Evolutionary conservation across 1,140 invertebrate genomes (phyloP).

Genomic region (Luehdorfia chinensis): DNA sequence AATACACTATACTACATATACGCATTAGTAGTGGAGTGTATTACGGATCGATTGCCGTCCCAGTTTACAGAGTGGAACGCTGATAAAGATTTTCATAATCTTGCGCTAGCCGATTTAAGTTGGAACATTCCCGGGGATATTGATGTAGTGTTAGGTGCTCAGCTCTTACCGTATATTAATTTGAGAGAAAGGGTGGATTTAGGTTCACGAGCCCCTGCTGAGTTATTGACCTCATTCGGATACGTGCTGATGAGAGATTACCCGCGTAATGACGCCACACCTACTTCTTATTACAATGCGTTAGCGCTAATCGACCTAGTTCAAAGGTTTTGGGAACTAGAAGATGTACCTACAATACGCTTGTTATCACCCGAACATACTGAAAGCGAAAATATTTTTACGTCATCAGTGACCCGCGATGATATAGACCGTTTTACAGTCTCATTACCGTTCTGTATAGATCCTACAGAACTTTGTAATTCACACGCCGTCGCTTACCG

Average conservation of each 20-base stretch:
- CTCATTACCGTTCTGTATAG: constrained; percentile 14
- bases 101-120: constrained; percentile 9
- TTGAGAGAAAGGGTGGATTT: constrained; percentile 18
- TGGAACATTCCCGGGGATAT: constrained; percentile 25
- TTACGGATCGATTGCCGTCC: too few relatives aligned
- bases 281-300: constrained; percentile 11
- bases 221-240: constrained; percentile 14
- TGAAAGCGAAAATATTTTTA: constrained; percentile 19
- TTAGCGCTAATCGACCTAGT: constrained; percentile 1
- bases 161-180: constrained; percentile 25
- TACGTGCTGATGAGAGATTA: constrained; percentile 24
- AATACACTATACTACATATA: too few relatives aligned
- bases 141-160: constrained; percentile 20
- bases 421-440: constrained; percentile 18
- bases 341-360: constrained; percentile 5
- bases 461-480: constrained; percentile 7
- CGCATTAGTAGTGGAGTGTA: too few relatives aligned
- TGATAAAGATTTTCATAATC: too few relatives aligned
- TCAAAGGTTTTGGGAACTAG: constrained; percentile 20
- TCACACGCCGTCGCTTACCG: too few relatives aligned
- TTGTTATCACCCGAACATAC: background rate
- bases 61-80: too few relatives aligned
- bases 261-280: too few relatives aligned
- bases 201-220: constrained; percentile 9
- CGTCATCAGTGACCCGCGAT: constrained; percentile 5